Evolutionary conservation across 2,113 vertebrate species (phyloP).

Genomic region (Heloderma charlesbogerti): DNA sequence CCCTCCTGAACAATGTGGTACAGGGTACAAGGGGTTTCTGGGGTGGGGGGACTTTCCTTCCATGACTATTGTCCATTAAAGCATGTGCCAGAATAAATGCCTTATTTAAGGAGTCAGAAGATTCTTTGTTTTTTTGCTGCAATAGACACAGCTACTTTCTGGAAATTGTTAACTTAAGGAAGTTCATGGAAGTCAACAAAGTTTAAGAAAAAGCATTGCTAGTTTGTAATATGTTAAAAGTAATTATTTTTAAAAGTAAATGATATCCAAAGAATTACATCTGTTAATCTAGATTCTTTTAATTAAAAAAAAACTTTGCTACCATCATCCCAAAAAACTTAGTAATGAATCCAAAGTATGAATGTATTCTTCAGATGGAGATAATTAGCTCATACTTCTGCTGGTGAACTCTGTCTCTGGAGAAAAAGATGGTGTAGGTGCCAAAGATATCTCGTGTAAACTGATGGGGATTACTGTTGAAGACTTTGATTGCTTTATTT

Average conservation of each 20-base stretch:
- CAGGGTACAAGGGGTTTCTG: no score
- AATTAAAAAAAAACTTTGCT: not conserved
- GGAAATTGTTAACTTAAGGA: no score
- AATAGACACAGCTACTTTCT: no score
- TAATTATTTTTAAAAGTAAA: not conserved
- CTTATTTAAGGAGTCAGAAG: no score
- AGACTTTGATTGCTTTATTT: constrained; percentile 73
- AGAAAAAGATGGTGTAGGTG: constrained; percentile 65
- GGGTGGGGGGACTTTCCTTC: not conserved
- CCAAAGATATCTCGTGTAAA: constrained; percentile 69
- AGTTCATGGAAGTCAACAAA: no score
- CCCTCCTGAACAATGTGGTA: no score
- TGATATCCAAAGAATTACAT: not conserved
- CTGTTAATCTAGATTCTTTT: not conserved
- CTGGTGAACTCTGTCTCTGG: constrained; percentile 76
- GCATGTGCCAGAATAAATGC: no score
- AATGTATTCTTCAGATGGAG: constrained; percentile 2
- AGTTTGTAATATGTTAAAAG: not conserved
- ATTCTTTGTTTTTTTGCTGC: no score
- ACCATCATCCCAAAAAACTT: not conserved
- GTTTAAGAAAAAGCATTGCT: not conserved
- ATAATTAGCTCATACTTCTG: constrained; percentile 74
- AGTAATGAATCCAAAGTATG: accelerated
- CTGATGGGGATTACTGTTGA: constrained; percentile 62
- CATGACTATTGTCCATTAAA: not conserved